Conservation (phyloP, 2,888 invertebrate genomes). For the Morinoia aosen region DNA sequence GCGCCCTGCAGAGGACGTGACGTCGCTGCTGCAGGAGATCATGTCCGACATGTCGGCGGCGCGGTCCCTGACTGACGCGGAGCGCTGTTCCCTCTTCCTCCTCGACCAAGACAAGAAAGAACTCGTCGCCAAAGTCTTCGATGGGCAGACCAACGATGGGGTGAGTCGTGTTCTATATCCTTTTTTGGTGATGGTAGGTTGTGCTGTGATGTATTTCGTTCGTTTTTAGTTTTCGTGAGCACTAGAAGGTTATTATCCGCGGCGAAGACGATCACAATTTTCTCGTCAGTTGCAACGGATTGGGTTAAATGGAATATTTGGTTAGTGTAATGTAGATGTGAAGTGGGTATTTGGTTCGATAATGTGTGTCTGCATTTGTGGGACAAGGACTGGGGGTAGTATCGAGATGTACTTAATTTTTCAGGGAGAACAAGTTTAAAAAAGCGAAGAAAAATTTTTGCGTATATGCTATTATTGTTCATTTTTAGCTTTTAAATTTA, state of each 20-base stretch:
- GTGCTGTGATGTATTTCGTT: background rate
- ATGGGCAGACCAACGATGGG: constrained; percentile 72
- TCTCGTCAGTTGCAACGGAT: background rate
- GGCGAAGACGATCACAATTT: background rate
- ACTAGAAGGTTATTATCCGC: background rate
- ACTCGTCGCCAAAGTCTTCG: constrained; percentile 83
- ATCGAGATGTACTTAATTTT: background rate
- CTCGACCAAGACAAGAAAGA: constrained; percentile 83
- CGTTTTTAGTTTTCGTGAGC: background rate
- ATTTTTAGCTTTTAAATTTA: background rate
- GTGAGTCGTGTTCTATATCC: background rate
- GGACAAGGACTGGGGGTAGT: background rate
- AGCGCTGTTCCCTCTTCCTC: constrained; percentile 84
- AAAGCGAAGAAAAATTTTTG: background rate
- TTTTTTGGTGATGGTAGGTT: background rate
- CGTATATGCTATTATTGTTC: background rate
- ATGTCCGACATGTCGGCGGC: constrained; percentile 87
- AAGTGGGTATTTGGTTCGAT: background rate
- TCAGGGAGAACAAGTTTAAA: background rate
- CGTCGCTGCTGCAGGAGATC: constrained; percentile 80
- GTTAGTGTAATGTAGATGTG: background rate
- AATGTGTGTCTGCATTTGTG: background rate
- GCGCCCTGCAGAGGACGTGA: constrained; percentile 76
- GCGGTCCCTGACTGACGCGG: constrained; percentile 80
- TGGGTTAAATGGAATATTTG: background rate